These are phyloP conservation scores for Microcebus lehilahytsara DNA, from an alignment of 2,113 vertebrate genomes.

Conservation along the genomic window DNA sequence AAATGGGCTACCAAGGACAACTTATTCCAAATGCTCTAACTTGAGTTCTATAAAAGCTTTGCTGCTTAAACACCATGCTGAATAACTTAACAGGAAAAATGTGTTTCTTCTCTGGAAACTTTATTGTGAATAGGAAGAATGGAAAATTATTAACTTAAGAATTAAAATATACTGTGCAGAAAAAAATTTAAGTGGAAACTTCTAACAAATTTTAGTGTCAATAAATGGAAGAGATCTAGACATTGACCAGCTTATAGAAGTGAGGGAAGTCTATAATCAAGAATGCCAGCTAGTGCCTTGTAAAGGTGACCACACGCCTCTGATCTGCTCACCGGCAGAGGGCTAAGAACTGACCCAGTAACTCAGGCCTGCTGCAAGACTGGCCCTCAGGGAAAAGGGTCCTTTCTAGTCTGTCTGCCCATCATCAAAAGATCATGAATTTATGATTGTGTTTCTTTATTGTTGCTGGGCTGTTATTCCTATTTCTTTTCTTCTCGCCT, in stretches of 20 bases:
- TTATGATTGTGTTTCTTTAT: neutral
- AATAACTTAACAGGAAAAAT: neutral
- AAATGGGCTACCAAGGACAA: neutral
- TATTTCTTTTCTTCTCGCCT: neutral
- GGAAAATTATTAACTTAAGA: neutral
- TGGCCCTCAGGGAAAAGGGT: neutral
- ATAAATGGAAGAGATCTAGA: neutral
- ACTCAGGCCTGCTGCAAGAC: neutral
- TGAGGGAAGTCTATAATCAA: neutral
- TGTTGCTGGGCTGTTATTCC: neutral
- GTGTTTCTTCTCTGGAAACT: neutral
- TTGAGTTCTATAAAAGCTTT: neutral
- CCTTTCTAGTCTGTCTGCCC: neutral
- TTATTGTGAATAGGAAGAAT: neutral
- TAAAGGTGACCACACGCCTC: fast-evolving
- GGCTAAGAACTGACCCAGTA: fast-evolving
- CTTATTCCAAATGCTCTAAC: neutral
- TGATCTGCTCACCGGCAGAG: neutral
- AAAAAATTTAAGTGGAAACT: neutral
- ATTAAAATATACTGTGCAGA: neutral
- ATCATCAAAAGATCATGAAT: neutral
- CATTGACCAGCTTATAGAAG: neutral
- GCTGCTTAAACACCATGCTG: neutral
- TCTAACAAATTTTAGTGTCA: neutral
- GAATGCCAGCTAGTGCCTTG: neutral